Conservation (phyloP, 2,113 vertebrate species). For the Chitala chitala region DNA sequence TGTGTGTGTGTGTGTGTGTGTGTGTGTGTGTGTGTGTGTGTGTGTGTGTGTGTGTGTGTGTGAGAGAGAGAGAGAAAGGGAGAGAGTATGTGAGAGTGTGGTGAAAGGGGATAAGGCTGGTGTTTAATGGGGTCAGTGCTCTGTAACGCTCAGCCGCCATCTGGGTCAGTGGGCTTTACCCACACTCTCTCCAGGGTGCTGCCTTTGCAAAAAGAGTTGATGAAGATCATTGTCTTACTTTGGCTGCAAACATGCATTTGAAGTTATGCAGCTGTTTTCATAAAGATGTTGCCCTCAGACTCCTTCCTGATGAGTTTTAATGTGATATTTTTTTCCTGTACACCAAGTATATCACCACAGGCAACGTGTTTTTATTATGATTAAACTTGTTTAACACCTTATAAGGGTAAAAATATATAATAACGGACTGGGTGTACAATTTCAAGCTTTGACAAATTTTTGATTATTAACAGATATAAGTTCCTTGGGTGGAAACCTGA, state of each 20-base stretch:
- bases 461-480: neutral
- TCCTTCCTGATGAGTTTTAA: no score
- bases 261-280: no score
- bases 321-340: no score
- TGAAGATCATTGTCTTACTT: neutral
- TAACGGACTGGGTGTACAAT: no score
- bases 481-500: neutral
- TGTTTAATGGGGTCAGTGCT: conserved; percentile 26
- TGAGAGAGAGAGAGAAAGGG: no score
- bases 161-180: conserved; percentile 30
- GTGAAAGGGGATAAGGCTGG: conserved; percentile 1
- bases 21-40: conserved; percentile 8
- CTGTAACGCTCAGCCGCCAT: conserved; percentile 12
- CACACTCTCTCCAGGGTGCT: neutral
- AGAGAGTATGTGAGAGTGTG: conserved; percentile 2
- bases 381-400: no score
- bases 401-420: no score
- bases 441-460: neutral
- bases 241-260: neutral
- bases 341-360: no score
- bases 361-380: no score
- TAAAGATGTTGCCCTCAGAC: neutral
- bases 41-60: conserved; percentile 8
- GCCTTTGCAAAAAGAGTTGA: neutral
- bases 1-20: conserved; percentile 31